Base-by-base conservation (phyloP, 30 jellyfish, hydroid and myxozoan species). In the Aurelia sp. region DNA sequence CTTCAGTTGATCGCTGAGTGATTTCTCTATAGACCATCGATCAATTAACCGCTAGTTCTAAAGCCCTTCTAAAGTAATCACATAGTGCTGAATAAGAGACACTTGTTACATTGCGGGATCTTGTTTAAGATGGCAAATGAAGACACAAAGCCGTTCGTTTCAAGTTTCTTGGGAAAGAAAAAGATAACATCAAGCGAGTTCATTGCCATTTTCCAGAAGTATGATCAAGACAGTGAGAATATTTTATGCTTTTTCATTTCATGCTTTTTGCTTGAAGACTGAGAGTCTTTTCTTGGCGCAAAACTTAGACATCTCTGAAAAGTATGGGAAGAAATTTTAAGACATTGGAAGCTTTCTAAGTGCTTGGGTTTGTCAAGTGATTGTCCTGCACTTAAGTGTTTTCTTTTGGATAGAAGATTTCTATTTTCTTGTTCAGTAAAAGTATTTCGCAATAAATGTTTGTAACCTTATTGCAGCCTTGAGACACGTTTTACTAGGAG, bases 141-240 rank as follows among this genome's bases (percentile, higher is more conserved):
- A 22, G 92, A 82, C 16, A 51, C n/a, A 48, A 67, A 81, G 74
- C 97, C 95, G 63, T 90, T 72, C 57, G 95, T 83, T 13, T 51
- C 91, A 13, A 69, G 82, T 11, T 91, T 91, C 67, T 65, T 74
- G 30, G 97, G 97, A 57, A 91, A 76, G 84, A 76, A 71, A 58
- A 91, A 85, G 74, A 76, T 91, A 44, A 73, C 96, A 13, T 91
- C 97, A 27, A 93, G 86, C 53, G 97, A 91, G 63, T 91, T 84
- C 66, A 77, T 91, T 35, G 51, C 73, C 37, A 85, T 91, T 22
- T 91, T 91, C 76, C 63, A 85, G 55, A 86, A 73, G 66, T 91
- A 77, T 69, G 97, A 91, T 62, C 64, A 78, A 66, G 96, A 91
- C 55, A 94, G 97, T 91, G 64, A 30, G 96, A 40, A 12, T 8